Base-by-base conservation (phyloP, 2,113 vertebrate species). In the Cyprinodon brontotheroides region DNA sequence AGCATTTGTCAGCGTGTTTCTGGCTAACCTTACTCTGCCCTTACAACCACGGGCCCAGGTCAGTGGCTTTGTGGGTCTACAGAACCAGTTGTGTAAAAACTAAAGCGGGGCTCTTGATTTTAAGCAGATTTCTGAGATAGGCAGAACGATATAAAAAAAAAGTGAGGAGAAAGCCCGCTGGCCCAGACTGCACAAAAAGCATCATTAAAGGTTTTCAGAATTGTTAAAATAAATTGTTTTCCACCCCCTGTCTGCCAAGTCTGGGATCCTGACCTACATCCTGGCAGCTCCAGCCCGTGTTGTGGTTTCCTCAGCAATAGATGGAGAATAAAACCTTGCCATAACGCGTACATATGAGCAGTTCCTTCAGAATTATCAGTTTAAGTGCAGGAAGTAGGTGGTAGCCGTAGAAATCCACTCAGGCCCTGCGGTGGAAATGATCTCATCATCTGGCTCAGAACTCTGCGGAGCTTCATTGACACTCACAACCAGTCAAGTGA, bases 21-120 rank as follows among this genome's bases (percentile, higher is more conserved):
- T 93, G 92, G 91, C 90, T 92, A 92, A 92, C 92, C 92, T 84
- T 75, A 68, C 72, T 72, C 75, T 91, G 85, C 86, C 90, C 90
- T 74, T 77, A 70, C 83, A 91, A 89, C 85, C 86, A 85, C 86
- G 48, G 78, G 78, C 72, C 72, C 50, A 12, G 85, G 68, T 79
- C 81, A 74, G 79, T 62, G 83, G 69, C 59, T 82, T 75, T 82
- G 84, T 67, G 83, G 86, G 78, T 88, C 72, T 76, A 61, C 68
- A 89, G 59, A 68, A 75, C 50, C 68, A 80, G 82, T 15, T 76
- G 78, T 86, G 53, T 17, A 29, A 68, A 73, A 82, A 67, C 72
- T 75, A 70, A 83, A 82, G 74, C 62, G 69, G 68, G 68, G 68
- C 50, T 70, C 64, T 68, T 80, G 22, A 78, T 87, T 84, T 77